Base-by-base conservation (phyloP, 2,797 vertebrate genomes). In the Gymnothorax reevesii region DNA sequence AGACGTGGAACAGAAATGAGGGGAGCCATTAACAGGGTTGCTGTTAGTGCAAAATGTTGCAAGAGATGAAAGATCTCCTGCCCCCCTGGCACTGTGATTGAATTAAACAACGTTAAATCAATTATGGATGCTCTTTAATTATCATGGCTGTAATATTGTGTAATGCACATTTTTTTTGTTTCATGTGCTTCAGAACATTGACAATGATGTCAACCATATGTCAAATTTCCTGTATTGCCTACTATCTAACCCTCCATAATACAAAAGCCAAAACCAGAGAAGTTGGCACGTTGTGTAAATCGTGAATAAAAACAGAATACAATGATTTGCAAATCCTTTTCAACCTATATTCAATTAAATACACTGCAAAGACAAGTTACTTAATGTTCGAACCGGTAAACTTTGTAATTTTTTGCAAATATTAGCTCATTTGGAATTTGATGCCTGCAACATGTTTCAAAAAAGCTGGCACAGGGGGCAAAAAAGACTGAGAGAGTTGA, bases 81-180 rank as follows among this genome's bases (percentile, higher is more conserved):
- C 33, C 7, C 77, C 77, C 49, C 77, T 22, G 9, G 77, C 20
- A n/a, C 17, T 22, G 77, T 80, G 5, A 54, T 80, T 80, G 52
- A 54, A 80, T 80, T 20, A 54, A 20, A 20, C 15, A 10, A 22
- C 49, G 73, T 42, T 77, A 80, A 80, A 54, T 80, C 77, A 80
- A 80, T 80, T 80, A 25, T 77, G 42, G 33, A 52, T 22, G 52
- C 77, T 80, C 49, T 54, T 49, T 80, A 20, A 80, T 80, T 80
- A 80, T 80, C 10, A 80, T 80, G 77, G n/a, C 22, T 55, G 9
- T n/a, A 55, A 55, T 80, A 17, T 42, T 42, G 1, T 42, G 33
- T 42, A 42, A 42, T 42, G 2, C 2, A 2, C 33, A 1, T 42
- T 52, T 8, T 54, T 55, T 80, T 22, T 55, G 52, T 80, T 80